These are phyloP conservation scores for Drosophila ironensis DNA, from an alignment of 1,140 invertebrate genomes.

Conservation along the genomic window DNA sequence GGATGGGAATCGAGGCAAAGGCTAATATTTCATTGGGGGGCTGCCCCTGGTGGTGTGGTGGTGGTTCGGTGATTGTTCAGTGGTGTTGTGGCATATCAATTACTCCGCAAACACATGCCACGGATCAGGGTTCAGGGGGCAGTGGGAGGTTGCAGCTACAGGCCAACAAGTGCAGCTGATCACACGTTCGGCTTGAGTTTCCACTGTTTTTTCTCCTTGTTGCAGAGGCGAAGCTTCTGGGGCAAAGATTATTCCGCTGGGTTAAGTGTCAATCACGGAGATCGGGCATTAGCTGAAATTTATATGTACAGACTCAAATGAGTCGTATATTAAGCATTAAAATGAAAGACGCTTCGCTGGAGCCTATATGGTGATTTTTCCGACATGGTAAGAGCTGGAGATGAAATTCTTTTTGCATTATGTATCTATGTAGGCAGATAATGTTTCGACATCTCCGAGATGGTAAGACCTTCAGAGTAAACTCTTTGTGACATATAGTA, in stretches of 20 bases:
- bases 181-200: slow-evolving; percentile 57
- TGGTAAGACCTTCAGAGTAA: too few species aligned
- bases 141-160: slow-evolving; percentile 22
- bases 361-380: too few species aligned
- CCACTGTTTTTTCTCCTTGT: slow-evolving; percentile 32
- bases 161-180: slow-evolving; percentile 74
- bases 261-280: slow-evolving; percentile 65
- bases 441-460: too few species aligned
- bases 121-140: slow-evolving; percentile 2
- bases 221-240: slow-evolving; percentile 64
- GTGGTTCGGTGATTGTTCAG: slow-evolving; percentile 2
- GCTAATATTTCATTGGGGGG: slow-evolving; percentile 74
- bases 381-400: too few species aligned
- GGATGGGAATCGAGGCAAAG: too few species aligned
- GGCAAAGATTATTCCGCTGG: slow-evolving; percentile 7
- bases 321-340: too few species aligned
- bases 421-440: too few species aligned
- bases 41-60: slow-evolving; percentile 27
- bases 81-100: slow-evolving; percentile 74
- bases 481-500: too few species aligned
- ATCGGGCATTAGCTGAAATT: slow-evolving; percentile 37
- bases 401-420: too few species aligned
- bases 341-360: too few species aligned
- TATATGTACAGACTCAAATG: neutral
- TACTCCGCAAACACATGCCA: slow-evolving; percentile 75